Evolutionary conservation across 1,140 invertebrate species (phyloP).

Genomic region (Diuraphis noxia): DNA sequence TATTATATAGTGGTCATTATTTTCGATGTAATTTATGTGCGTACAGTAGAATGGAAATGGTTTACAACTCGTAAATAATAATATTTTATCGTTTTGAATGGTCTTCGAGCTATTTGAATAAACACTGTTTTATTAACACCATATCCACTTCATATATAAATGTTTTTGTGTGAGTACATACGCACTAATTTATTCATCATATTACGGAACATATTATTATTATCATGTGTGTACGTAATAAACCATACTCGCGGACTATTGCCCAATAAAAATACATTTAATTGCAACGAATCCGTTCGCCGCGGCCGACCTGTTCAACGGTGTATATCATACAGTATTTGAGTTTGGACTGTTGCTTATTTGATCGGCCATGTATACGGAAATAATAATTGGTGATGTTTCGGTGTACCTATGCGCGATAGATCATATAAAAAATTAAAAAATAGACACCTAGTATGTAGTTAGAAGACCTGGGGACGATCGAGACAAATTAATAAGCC

Average conservation of each 20-base stretch:
- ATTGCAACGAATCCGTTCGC: not conserved
- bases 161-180: not conserved
- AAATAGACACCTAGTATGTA: not conserved
- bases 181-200: not conserved
- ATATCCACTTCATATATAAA: not conserved
- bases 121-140: constrained; percentile 18
- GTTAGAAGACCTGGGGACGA: not conserved
- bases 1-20: constrained; percentile 13
- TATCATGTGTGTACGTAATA: not conserved
- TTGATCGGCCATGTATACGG: not conserved
- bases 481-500: not conserved
- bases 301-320: not conserved
- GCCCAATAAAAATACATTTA: not conserved
- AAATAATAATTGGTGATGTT: not conserved
- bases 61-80: constrained; percentile 16
- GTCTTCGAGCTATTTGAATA: not conserved
- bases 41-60: not conserved
- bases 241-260: not conserved
- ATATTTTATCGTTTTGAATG: not conserved
- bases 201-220: not conserved
- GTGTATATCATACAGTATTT: not conserved
- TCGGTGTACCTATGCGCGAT: too few relatives aligned
- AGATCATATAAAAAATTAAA: not conserved
- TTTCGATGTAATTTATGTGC: constrained; percentile 2
- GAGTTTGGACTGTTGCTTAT: not conserved